Evolutionary conservation across 2,113 vertebrate genomes (phyloP).

Genomic region (Limanda limanda): DNA sequence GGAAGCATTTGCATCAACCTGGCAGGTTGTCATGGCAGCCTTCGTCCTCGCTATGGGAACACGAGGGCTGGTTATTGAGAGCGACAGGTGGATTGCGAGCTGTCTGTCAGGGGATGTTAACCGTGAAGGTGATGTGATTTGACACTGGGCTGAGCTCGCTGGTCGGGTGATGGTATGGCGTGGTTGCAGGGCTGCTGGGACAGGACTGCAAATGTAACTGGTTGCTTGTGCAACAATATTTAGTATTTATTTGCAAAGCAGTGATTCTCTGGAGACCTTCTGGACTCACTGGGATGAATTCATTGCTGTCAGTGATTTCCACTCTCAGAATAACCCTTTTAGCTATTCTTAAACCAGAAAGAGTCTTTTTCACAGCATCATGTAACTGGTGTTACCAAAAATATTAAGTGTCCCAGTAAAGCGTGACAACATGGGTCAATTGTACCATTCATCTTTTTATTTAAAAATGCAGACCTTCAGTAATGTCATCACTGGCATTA

Average conservation of each 20-base stretch:
- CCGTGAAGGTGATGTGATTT: slow-evolving; percentile 45
- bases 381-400: too few relatives aligned
- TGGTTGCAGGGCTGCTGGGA: not conserved
- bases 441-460: too few relatives aligned
- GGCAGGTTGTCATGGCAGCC: slow-evolving; percentile 63
- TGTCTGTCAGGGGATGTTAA: slow-evolving; percentile 51
- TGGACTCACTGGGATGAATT: not conserved
- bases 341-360: too few relatives aligned
- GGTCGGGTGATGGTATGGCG: not conserved
- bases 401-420: too few relatives aligned
- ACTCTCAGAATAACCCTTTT: too few relatives aligned
- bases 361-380: too few relatives aligned
- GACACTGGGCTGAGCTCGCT: slow-evolving; percentile 28
- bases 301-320: not conserved
- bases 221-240: slow-evolving; percentile 28
- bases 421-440: too few relatives aligned
- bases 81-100: slow-evolving; percentile 53
- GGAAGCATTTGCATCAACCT: slow-evolving; percentile 37
- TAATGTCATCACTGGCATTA: too few relatives aligned
- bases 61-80: slow-evolving; percentile 42
- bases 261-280: slow-evolving; percentile 2
- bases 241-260: not conserved
- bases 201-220: slow-evolving; percentile 2
- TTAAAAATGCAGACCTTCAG: too few relatives aligned
- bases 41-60: slow-evolving; percentile 46